A percentile compares a stretch with the other conserved stretches of the same genome.
phyloP scores from a whole-genome alignment of 1,140 invertebrate species.

The Lethrus apterus region DNA sequence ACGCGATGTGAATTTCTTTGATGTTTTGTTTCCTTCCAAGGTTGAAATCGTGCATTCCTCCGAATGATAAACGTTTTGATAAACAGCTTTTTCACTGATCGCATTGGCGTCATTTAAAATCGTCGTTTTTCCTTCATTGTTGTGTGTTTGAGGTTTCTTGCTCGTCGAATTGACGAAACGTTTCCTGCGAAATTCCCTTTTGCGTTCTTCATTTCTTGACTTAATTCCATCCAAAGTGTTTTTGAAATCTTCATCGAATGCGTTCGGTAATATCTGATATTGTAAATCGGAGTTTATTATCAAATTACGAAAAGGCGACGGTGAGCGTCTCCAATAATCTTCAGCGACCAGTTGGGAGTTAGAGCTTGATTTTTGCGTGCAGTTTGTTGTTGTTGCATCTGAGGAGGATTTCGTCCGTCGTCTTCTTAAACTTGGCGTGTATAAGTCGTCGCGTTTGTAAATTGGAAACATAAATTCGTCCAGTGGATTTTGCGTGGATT shows the following conservation, averaged over 20 bases:
- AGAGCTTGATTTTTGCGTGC: background rate
- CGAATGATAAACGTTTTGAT: background rate
- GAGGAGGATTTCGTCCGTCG: background rate
- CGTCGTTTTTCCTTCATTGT: background rate
- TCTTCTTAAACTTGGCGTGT: no score
- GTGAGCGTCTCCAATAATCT: conserved; percentile 18
- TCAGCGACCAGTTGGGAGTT: conserved; percentile 16
- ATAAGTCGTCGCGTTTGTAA: no score
- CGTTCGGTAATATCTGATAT: background rate
- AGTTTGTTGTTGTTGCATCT: background rate
- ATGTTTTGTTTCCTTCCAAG: conserved; percentile 2
- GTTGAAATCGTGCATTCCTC: background rate
- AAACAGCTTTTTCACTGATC: background rate
- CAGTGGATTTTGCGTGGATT: no score
- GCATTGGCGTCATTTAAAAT: background rate
- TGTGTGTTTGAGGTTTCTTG: background rate
- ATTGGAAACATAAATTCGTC: no score
- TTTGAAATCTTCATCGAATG: conserved; percentile 11
- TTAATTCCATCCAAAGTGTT: conserved; percentile 18
- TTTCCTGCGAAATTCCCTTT: conserved; percentile 11
- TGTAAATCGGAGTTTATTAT: no score
- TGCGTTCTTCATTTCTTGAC: conserved; percentile 8
- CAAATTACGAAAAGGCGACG: conserved; percentile 17
- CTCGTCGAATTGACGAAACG: no score
- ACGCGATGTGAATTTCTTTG: no score